Evolutionary conservation across 2,797 vertebrate species (phyloP).

Genomic region (Triplophysa yarkandensis): DNA sequence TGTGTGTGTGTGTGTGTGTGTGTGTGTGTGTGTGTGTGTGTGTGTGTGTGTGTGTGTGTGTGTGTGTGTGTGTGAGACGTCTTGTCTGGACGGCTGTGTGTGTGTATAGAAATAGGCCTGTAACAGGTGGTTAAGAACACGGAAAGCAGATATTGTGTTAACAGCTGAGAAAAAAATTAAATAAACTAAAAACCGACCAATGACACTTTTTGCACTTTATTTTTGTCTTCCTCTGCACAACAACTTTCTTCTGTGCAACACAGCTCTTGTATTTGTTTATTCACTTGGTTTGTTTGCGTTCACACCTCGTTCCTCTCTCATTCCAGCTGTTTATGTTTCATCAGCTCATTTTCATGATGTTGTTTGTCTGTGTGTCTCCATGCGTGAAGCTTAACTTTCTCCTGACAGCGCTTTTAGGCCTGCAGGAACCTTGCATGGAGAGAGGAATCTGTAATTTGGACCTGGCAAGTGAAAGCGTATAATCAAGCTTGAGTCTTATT

Average conservation of each 20-base stretch:
- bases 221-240: too few species aligned
- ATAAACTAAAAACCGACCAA: too few species aligned
- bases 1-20: conserved; percentile 48
- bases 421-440: conserved; percentile 57
- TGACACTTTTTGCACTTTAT: too few species aligned
- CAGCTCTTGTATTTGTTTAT: neutral
- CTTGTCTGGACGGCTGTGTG: conserved; percentile 49
- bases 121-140: conserved; percentile 67
- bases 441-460: conserved; percentile 76
- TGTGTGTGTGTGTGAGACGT: conserved; percentile 47
- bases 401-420: conserved; percentile 54
- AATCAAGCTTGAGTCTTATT: conserved; percentile 79
- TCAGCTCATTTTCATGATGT: conserved; percentile 27
- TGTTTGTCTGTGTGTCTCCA: conserved; percentile 15
- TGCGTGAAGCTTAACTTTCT: neutral
- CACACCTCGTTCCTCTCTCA: conserved; percentile 1
- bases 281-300: conserved; percentile 22
- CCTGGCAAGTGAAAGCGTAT: conserved; percentile 73
- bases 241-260: too few species aligned
- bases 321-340: conserved; percentile 18
- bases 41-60: conserved; percentile 47
- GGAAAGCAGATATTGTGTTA: conserved; percentile 54
- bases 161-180: conserved; percentile 62
- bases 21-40: conserved; percentile 51
- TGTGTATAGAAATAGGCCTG: conserved; percentile 61